Percentiles rank a stretch among this genome's conserved stretches.
These are phyloP conservation scores for Alentia gelatinosa DNA, from an alignment of 2,888 invertebrate species.

Conservation along the genomic window DNA sequence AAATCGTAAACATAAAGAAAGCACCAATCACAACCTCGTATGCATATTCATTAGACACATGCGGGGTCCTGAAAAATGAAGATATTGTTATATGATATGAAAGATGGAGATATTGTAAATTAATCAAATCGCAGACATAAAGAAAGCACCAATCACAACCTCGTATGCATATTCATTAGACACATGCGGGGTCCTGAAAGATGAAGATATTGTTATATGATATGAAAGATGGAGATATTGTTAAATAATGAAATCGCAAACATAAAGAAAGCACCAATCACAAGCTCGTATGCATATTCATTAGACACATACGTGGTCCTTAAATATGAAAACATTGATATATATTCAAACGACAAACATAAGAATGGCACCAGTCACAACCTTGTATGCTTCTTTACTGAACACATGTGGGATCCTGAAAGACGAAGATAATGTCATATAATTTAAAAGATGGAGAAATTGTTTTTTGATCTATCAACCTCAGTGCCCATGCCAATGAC, in stretches of 20 bases:
- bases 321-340: not conserved
- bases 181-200: not conserved
- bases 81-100: not conserved
- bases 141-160: no score
- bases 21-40: not conserved
- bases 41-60: not conserved
- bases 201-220: not conserved
- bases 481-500: not conserved
- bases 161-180: not conserved
- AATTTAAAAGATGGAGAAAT: no score
- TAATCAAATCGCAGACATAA: not conserved
- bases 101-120: not conserved
- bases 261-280: no score
- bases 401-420: no score
- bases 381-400: not conserved
- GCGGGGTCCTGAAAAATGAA: not conserved
- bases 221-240: not conserved
- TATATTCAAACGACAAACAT: no score
- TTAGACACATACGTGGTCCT: not conserved
- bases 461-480: no score
- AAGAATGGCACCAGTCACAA: no score
- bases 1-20: no score
- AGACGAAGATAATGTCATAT: no score
- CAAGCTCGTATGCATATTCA: not conserved
- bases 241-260: not conserved